Percentiles rank a stretch among this genome's conserved stretches.
These are phyloP conservation scores for Pomatorhinus ruficollis DNA, from an alignment of 2,113 vertebrate genomes.

Conservation along the genomic window DNA sequence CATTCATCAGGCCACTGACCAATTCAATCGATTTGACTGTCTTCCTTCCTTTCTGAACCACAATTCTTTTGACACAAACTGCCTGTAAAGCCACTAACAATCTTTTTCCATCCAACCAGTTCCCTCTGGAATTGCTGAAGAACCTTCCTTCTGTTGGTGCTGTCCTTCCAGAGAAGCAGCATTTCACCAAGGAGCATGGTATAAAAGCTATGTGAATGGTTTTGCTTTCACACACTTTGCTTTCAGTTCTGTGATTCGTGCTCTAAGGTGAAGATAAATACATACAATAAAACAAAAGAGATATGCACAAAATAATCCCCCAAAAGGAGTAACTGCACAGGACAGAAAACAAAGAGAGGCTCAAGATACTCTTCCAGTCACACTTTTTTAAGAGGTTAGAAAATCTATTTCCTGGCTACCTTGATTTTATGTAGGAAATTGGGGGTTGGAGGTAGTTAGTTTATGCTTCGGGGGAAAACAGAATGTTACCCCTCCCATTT, in stretches of 20 bases:
- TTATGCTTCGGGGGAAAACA: constrained; percentile 9
- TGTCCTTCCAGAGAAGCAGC: not conserved
- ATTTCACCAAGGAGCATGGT: not conserved
- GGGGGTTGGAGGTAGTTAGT: not conserved
- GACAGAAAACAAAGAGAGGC: not conserved
- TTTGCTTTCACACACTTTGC: not conserved
- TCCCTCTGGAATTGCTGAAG: not conserved
- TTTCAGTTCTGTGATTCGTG: not conserved
- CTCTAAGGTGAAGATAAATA: not conserved
- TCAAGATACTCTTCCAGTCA: not conserved
- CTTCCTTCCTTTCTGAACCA: not conserved
- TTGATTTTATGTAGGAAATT: not conserved
- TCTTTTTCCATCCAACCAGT: not conserved
- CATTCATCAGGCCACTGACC: not conserved
- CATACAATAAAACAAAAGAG: not conserved
- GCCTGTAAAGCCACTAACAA: not conserved
- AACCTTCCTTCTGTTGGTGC: not conserved
- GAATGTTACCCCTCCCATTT: constrained; percentile 47
- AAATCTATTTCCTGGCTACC: not conserved
- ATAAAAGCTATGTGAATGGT: not conserved
- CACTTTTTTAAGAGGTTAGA: not conserved
- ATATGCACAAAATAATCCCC: not conserved
- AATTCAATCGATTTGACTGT: not conserved
- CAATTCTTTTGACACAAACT: not conserved
- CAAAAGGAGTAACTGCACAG: not conserved